phyloP scores from a whole-genome alignment of 2,888 invertebrate genomes.

The Eurytoma californica region DNA sequence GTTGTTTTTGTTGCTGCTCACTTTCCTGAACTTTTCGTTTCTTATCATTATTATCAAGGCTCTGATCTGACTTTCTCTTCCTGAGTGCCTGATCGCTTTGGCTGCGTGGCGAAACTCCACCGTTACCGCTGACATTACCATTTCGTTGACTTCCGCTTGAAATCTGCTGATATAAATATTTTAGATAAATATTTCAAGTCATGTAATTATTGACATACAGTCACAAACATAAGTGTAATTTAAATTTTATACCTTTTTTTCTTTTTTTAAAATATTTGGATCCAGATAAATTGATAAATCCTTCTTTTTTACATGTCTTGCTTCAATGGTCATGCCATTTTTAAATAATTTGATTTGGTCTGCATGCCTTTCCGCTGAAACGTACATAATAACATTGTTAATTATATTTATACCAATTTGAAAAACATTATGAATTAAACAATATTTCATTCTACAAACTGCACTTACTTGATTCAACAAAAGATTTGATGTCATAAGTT shows the following conservation, averaged over 20 bases:
- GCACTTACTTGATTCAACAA: constrained; percentile 88
- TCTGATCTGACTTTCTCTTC: constrained; percentile 51
- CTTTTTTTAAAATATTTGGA: no score
- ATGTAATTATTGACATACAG: background rate
- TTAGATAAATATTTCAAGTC: constrained; percentile 1
- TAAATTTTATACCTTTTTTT: constrained; percentile 35
- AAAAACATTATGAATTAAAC: background rate
- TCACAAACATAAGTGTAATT: background rate
- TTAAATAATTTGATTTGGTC: constrained; percentile 54
- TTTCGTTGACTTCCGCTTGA: constrained; percentile 44
- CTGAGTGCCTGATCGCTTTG: constrained; percentile 25
- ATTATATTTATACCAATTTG: background rate
- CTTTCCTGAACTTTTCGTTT: constrained; percentile 48
- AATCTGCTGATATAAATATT: constrained; percentile 27
- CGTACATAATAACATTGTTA: background rate
- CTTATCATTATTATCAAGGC: constrained; percentile 42
- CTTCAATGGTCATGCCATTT: constrained; percentile 52
- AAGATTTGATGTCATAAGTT: constrained; percentile 93
- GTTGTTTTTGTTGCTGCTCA: constrained; percentile 34
- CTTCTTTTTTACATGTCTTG: constrained; percentile 76
- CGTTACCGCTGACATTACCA: constrained; percentile 42
- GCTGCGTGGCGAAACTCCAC: constrained; percentile 51
- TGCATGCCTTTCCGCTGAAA: constrained; percentile 53
- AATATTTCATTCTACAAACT: background rate
- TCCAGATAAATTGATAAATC: constrained; percentile 83